Conservation (phyloP, 1,140 invertebrate genomes). For the Cydia splendana region DNA sequence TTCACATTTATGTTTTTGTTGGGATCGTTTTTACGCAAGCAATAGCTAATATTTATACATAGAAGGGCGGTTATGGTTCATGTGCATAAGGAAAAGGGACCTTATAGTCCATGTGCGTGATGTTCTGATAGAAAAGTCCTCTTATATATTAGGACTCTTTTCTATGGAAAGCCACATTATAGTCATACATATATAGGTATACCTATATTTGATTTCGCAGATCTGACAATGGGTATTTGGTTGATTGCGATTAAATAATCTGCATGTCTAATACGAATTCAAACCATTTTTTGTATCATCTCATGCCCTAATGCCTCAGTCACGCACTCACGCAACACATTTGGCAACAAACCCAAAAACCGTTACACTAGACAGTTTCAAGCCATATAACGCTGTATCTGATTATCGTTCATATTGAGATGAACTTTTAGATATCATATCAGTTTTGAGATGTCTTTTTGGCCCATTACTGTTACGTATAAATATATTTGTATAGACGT, state of each 20-base stretch:
- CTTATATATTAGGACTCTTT: too few relatives aligned
- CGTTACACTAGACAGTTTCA: background rate
- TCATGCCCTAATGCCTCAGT: slow-evolving; percentile 6
- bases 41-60: too few relatives aligned
- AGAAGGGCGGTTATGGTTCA: too few relatives aligned
- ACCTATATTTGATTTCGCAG: too few relatives aligned
- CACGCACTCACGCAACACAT: slow-evolving; percentile 25
- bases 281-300: slow-evolving; percentile 21
- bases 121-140: too few relatives aligned
- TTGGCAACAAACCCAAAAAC: background rate
- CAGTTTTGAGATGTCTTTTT: background rate
- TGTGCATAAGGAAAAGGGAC: too few relatives aligned
- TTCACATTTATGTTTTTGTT: too few relatives aligned
- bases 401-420: slow-evolving; percentile 15
- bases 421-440: slow-evolving; percentile 20
- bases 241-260: background rate
- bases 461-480: background rate
- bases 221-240: background rate
- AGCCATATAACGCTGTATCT: slow-evolving; percentile 9
- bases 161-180: too few relatives aligned
- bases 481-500: background rate
- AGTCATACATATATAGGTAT: too few relatives aligned
- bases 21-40: too few relatives aligned
- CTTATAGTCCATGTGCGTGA: too few relatives aligned
- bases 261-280: background rate